phyloP scores from a whole-genome alignment of 2,113 vertebrate species.

The Xiphias gladius region DNA sequence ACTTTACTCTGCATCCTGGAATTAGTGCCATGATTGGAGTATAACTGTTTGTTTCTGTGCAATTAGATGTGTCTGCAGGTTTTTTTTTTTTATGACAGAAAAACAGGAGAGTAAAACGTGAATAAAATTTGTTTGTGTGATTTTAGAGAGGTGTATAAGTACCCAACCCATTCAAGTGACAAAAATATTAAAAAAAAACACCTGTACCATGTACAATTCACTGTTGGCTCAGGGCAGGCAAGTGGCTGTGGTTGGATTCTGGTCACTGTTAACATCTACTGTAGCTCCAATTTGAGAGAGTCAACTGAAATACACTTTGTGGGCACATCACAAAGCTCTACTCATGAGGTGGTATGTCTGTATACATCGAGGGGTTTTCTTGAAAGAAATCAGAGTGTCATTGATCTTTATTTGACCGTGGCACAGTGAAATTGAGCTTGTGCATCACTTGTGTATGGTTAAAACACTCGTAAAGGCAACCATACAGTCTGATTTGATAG shows the following conservation, averaged over 20 bases:
- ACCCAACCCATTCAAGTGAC: neutral
- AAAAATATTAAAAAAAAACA: neutral
- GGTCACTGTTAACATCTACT: conserved; percentile 12
- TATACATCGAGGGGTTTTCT: neutral
- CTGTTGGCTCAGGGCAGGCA: neutral
- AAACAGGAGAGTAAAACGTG: neutral
- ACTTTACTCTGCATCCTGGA: neutral
- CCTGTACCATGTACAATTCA: neutral
- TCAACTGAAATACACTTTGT: neutral
- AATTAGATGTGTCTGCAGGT: conserved; percentile 2
- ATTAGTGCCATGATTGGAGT: neutral
- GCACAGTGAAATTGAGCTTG: too few species aligned
- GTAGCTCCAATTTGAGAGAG: neutral
- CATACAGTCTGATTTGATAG: too few species aligned
- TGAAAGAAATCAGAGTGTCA: conserved; percentile 1
- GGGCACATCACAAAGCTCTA: neutral
- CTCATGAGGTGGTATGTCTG: neutral
- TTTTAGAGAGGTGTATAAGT: neutral
- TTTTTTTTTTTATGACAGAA: neutral
- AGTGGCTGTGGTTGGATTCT: conserved; percentile 1
- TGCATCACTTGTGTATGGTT: neutral
- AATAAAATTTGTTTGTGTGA: neutral
- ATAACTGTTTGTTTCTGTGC: neutral
- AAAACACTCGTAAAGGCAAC: neutral
- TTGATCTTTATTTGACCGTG: neutral